Conservation (phyloP, 2,888 invertebrate genomes). For the Chrysomela aeneicollis region DNA sequence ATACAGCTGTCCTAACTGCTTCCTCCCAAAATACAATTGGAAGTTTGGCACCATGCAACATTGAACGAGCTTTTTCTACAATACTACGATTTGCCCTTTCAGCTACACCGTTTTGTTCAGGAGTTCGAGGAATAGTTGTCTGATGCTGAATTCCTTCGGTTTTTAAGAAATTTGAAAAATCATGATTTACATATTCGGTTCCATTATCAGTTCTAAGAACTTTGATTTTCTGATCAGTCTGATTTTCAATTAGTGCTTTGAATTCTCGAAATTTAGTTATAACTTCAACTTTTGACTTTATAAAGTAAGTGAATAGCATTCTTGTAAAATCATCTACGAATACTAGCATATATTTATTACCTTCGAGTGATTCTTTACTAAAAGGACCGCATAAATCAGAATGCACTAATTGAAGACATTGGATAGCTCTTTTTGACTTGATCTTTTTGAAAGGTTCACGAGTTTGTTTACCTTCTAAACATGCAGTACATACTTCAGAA, state of each 20-base stretch:
- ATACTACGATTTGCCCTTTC: slow-evolving; percentile 4
- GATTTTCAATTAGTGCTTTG: too few relatives aligned
- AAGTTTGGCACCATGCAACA: slow-evolving; percentile 8
- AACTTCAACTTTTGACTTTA: slow-evolving; percentile 10
- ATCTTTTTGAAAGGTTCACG: neutral
- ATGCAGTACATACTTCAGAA: slow-evolving; percentile 6
- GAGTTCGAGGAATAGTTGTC: neutral
- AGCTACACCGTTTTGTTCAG: slow-evolving; percentile 1
- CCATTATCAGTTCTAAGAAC: too few relatives aligned
- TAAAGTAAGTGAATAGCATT: neutral
- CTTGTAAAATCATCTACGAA: neutral
- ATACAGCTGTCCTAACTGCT: neutral
- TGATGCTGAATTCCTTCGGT: neutral
- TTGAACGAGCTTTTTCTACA: slow-evolving; percentile 9
- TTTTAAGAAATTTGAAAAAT: neutral
- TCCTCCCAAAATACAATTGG: neutral
- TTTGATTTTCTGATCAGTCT: too few relatives aligned
- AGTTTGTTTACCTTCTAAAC: slow-evolving; percentile 14
- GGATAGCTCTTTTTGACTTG: neutral
- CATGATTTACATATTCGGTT: neutral
- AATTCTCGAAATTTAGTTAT: neutral
- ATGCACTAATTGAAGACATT: slow-evolving; percentile 4
- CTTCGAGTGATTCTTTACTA: neutral
- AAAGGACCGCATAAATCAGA: neutral
- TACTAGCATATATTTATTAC: slow-evolving; percentile 10